These are phyloP conservation scores for Neolamprologus longior DNA, from an alignment of 2,113 vertebrate genomes.

Conservation along the genomic window DNA sequence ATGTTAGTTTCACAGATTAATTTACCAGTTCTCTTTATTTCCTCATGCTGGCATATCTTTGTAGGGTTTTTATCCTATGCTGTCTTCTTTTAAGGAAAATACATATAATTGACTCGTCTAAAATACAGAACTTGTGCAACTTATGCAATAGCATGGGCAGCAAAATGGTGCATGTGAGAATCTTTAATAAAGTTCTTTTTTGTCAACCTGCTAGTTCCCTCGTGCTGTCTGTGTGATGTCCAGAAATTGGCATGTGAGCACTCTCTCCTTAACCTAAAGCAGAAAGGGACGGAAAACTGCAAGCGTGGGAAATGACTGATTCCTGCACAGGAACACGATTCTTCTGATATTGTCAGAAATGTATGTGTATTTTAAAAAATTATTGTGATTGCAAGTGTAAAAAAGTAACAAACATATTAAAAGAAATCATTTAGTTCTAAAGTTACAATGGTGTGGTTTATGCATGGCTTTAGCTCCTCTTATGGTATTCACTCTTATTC, in stretches of 20 bases:
- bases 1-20: background rate
- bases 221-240: background rate
- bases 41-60: background rate
- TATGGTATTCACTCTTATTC: background rate
- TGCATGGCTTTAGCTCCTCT: background rate
- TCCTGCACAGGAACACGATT: background rate
- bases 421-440: background rate
- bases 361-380: background rate
- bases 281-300: background rate
- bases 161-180: background rate
- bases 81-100: background rate
- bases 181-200: background rate
- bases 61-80: background rate
- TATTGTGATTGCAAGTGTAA: accelerated
- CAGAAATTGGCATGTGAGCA: background rate
- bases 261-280: background rate
- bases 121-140: background rate
- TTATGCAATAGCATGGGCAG: background rate
- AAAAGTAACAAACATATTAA: background rate
- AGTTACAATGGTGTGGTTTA: background rate
- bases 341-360: background rate
- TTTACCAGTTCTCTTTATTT: background rate
- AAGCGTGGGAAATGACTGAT: background rate
- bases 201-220: background rate
- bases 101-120: background rate